phyloP scores from a whole-genome alignment of 2,113 vertebrate genomes.

The Protobothrops flavoviridis region DNA sequence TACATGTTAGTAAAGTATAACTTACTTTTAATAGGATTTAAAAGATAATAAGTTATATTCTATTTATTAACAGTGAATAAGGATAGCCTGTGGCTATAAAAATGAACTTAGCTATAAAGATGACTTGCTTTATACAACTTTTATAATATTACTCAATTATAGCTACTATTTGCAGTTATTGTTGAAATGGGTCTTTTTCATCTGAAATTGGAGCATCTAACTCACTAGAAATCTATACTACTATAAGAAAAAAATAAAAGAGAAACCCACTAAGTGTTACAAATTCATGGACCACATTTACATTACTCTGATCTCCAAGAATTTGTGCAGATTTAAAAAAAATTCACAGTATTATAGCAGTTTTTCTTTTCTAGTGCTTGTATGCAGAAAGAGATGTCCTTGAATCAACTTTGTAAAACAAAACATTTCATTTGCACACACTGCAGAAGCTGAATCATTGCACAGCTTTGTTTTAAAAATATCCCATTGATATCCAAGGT shows the following conservation, averaged over 20 bases:
- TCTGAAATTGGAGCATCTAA: constrained; percentile 13
- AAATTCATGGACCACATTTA: not conserved
- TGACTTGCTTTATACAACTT: not conserved
- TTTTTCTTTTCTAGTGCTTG: constrained; percentile 41
- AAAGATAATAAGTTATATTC: not conserved
- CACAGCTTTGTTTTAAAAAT: constrained; percentile 66
- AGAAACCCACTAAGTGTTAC: not conserved
- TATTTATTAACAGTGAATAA: not conserved
- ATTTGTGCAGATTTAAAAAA: constrained; percentile 36
- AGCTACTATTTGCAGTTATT: not conserved
- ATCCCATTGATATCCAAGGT: constrained; percentile 59
- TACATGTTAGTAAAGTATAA: not conserved
- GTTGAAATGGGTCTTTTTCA: not conserved
- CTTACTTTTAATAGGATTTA: not conserved
- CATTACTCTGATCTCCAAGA: constrained; percentile 16
- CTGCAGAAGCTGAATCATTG: constrained; percentile 61
- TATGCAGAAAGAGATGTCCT: constrained; percentile 50
- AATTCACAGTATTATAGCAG: not conserved
- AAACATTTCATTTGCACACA: constrained; percentile 57
- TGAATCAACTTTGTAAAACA: constrained; percentile 57
- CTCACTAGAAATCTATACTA: not conserved
- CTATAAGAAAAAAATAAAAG: not conserved
- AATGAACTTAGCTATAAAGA: not conserved
- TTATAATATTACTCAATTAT: not conserved
- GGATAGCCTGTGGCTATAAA: not conserved